Percentiles rank a stretch among this genome's conserved stretches.
phyloP scores from a whole-genome alignment of 53 echinoderm and acorn worm species.

The Patiria pectinifera region DNA sequence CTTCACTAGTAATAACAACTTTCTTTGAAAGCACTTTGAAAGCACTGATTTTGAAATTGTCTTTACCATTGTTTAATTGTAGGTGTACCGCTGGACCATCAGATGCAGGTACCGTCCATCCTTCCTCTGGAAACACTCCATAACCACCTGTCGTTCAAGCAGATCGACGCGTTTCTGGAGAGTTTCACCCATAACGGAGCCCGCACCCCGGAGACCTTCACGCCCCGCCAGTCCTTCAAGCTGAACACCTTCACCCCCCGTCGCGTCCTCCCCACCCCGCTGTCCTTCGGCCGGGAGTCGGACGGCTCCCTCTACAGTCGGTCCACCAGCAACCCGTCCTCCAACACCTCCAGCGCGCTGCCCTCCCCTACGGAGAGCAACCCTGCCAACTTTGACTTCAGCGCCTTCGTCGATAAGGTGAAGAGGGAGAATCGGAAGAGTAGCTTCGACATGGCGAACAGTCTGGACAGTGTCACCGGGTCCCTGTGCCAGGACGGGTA shows the following conservation, averaged over 20 bases:
- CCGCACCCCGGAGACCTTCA: conserved; percentile 68
- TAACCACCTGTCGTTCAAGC: conserved; percentile 89
- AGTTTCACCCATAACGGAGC: conserved; percentile 77
- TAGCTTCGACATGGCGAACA: background rate
- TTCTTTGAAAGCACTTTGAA: too few relatives aligned
- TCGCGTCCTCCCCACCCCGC: conserved; percentile 74
- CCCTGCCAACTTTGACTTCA: conserved; percentile 73
- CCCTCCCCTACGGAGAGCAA: conserved; percentile 86
- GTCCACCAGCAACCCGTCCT: conserved; percentile 90
- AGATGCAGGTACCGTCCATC: conserved; percentile 89
- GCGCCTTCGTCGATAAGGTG: conserved; percentile 64
- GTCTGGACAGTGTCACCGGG: background rate
- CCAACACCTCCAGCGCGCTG: conserved; percentile 87
- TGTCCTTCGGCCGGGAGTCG: conserved; percentile 65
- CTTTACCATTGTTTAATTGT: background rate
- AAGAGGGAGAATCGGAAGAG: conserved; percentile 29
- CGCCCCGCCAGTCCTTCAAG: conserved; percentile 70
- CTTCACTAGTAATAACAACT: too few relatives aligned
- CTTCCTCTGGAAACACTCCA: conserved; percentile 93
- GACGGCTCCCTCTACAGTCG: conserved; percentile 82
- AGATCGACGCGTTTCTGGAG: conserved; percentile 91
- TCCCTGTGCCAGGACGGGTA: background rate
- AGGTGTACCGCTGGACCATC: conserved; percentile 81
- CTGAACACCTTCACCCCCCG: conserved; percentile 85
- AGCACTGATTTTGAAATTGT: too few relatives aligned